Evolutionary conservation across 2,113 vertebrate genomes (phyloP), one percentile per base, ranked within the genome.

Genomic region (Eira barbara): DNA sequence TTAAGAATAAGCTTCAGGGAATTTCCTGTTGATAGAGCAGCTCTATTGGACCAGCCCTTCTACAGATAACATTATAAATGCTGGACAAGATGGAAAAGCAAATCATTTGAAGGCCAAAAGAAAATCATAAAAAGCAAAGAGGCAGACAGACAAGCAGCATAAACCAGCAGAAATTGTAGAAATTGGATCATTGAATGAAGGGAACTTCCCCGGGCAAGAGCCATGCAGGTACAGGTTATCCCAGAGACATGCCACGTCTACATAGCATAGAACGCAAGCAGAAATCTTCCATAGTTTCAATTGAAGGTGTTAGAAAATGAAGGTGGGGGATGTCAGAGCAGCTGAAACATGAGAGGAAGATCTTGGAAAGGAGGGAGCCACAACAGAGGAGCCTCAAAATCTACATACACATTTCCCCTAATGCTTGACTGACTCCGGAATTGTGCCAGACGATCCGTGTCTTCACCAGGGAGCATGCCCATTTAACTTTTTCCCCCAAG

Each of bases 31-130:
- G 31, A 45, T 29, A 7, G 21, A 34, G 34, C 13, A 61, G 71
- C 61, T 76, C 84, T 25, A 36, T n/a, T 36, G 17, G 61, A 80
- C 29, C 39, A 69, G 59, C 5, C 13, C 8, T 88, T 18, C 8
- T 25, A 52, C 31, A 61, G 34, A 39, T 83, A 71, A 25, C 20
- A 52, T 49, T 49, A 57, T 36, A 91, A 84, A 91, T 25, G 7
- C 23, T 80, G 36, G 6, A 69, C 1, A 76, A 82, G 88, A 89
- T 4, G 65, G 13, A 65, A 69, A 73, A 92, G 36, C n/a, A 39
- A 59, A 80, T 61, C 89, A 84, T 94, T 59, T 88, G 57, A 91
- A 52, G 57, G 7, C 47, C 59, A 81, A 84, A 81, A 29, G 13
- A 57, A 71, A 25, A 25, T 15, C 39, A 29, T n/a, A 17, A 34